Conservation (phyloP, 2,888 invertebrate species). For the Metalampra italica region DNA sequence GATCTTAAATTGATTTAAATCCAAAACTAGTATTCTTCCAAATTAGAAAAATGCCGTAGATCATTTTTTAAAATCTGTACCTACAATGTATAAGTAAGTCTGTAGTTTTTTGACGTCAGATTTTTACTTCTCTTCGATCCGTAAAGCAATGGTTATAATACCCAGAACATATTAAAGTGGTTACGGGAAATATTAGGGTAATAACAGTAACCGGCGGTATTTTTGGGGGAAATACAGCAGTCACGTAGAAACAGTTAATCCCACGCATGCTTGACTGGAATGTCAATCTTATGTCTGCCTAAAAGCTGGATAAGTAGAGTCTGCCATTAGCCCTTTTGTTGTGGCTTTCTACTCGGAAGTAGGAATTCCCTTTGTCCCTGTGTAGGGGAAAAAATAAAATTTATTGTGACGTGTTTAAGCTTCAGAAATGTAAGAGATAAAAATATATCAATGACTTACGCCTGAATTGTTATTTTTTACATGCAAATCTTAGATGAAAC, state of each 20-base stretch:
- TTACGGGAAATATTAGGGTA: neutral
- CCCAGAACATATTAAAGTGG: no score
- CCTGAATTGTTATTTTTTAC: no score
- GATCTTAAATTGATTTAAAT: no score
- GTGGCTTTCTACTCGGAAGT: neutral
- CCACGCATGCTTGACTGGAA: constrained; percentile 28
- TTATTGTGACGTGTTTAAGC: neutral
- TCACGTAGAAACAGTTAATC: constrained; percentile 25
- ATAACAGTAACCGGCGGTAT: constrained; percentile 2
- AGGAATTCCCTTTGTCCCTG: neutral
- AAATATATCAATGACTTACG: no score
- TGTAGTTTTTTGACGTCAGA: no score
- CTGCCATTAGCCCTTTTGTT: constrained; percentile 13
- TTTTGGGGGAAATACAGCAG: constrained; percentile 17
- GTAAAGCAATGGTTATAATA: no score
- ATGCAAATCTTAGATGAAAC: no score
- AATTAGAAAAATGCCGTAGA: no score
- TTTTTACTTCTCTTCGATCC: no score
- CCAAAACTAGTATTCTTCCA: no score
- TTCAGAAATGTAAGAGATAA: neutral
- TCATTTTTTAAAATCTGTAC: no score
- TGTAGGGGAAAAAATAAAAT: neutral
- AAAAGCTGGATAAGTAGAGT: constrained; percentile 24
- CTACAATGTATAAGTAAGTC: no score
- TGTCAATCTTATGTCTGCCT: constrained; percentile 23